A percentile compares a stretch with the other conserved stretches of the same genome.
Evolutionary conservation across 2,797 vertebrate species (phyloP).

Genomic region (Crocodylus rhombifer): DNA sequence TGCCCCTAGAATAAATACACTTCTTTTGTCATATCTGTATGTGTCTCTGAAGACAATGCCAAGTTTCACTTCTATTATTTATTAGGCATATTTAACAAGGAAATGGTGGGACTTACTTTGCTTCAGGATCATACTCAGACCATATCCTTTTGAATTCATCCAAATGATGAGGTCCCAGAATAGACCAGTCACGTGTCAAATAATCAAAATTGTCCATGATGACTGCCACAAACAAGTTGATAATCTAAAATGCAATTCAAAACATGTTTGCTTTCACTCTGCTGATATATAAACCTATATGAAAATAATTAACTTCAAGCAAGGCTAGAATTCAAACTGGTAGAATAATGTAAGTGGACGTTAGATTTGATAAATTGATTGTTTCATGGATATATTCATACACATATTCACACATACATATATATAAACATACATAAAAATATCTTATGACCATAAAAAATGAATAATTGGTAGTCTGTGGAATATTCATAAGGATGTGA

Average conservation of each 20-base stretch:
- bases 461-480: not conserved
- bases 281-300: not conserved
- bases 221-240: slow-evolving; percentile 98
- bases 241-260: slow-evolving; percentile 86
- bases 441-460: not conserved
- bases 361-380: not conserved
- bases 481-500: not conserved
- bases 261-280: not conserved
- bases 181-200: slow-evolving; percentile 98
- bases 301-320: not conserved
- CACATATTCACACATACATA: not conserved
- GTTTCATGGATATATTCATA: not conserved
- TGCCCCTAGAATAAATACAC: slow-evolving; percentile 85
- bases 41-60: not conserved
- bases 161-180: slow-evolving; percentile 97
- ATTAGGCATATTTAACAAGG: not conserved
- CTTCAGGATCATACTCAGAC: slow-evolving; percentile 99
- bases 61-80: not conserved
- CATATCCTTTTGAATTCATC: slow-evolving; percentile 99
- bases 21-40: not conserved
- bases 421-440: not conserved
- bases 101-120: slow-evolving; percentile 88
- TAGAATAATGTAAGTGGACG: not conserved
- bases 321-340: not conserved
- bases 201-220: slow-evolving; percentile 99